Evolutionary conservation across 2,113 vertebrate genomes (phyloP).

Genomic region (Scartelaos histophorus): DNA sequence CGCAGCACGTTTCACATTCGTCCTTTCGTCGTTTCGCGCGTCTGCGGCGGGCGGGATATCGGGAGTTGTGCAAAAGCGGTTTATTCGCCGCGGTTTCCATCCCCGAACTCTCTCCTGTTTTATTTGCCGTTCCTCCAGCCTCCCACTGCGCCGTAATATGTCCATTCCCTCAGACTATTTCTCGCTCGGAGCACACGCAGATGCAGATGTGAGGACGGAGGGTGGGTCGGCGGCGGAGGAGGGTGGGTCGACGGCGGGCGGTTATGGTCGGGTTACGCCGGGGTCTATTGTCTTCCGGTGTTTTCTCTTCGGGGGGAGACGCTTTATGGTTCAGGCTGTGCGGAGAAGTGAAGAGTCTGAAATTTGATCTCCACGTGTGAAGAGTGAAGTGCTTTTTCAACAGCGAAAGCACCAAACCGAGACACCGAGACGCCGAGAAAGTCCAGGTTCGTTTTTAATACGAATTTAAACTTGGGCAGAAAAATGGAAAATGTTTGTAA

Average conservation of each 20-base stretch:
- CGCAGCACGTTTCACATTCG: no score
- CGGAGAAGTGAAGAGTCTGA: slow-evolving; percentile 24
- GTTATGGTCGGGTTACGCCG: slow-evolving; percentile 59
- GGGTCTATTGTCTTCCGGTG: slow-evolving; percentile 21
- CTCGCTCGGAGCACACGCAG: slow-evolving; percentile 75
- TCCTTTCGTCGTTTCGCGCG: no score
- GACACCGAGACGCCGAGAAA: not conserved
- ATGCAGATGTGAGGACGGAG: slow-evolving; percentile 70
- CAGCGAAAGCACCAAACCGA: not conserved
- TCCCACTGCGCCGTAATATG: slow-evolving; percentile 79
- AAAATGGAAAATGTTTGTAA: not conserved
- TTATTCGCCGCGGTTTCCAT: no score
- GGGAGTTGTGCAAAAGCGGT: no score
- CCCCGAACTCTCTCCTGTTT: no score
- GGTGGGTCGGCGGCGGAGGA: slow-evolving; percentile 31
- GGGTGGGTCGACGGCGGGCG: slow-evolving; percentile 36
- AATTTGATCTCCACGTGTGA: not conserved
- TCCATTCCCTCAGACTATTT: slow-evolving; percentile 82
- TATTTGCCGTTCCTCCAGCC: slow-evolving; percentile 36
- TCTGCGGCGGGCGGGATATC: no score
- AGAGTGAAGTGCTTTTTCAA: not conserved
- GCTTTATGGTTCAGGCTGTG: slow-evolving; percentile 3
- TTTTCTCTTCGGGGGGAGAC: not conserved
- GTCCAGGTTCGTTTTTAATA: not conserved
- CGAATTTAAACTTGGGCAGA: not conserved